Conservation (phyloP, 2,888 invertebrate genomes). For the Eristalis tenax region DNA sequence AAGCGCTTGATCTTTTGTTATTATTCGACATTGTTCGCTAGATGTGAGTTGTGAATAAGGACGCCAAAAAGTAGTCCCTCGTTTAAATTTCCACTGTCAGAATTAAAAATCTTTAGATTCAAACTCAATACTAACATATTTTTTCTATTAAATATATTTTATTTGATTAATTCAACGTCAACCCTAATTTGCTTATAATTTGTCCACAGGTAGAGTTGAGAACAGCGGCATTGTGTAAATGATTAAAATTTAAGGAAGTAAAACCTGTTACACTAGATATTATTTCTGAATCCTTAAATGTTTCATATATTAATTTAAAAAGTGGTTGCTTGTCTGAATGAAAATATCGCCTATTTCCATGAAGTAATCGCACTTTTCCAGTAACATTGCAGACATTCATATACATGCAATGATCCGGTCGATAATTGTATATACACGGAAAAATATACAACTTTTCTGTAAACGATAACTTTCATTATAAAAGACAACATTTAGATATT, state of each 20-base stretch:
- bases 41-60: too few relatives aligned
- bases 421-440: slow-evolving; percentile 94
- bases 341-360: slow-evolving; percentile 94
- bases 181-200: neutral
- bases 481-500: neutral
- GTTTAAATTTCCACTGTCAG: too few relatives aligned
- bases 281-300: slow-evolving; percentile 84
- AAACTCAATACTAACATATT: too few relatives aligned
- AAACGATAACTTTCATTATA: neutral
- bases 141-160: neutral
- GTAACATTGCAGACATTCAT: slow-evolving; percentile 89
- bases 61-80: too few relatives aligned
- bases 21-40: too few relatives aligned
- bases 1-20: too few relatives aligned
- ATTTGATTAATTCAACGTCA: neutral
- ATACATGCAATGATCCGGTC: slow-evolving; percentile 98
- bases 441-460: slow-evolving; percentile 89
- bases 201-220: neutral
- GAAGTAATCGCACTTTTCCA: slow-evolving; percentile 90
- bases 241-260: neutral
- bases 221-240: neutral
- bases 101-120: too few relatives aligned
- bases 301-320: slow-evolving; percentile 87
- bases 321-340: slow-evolving; percentile 93
- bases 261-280: slow-evolving; percentile 80